Base-by-base conservation (phyloP, 53 echinoderm and acorn worm genomes). In the Arbacia lixula region DNA sequence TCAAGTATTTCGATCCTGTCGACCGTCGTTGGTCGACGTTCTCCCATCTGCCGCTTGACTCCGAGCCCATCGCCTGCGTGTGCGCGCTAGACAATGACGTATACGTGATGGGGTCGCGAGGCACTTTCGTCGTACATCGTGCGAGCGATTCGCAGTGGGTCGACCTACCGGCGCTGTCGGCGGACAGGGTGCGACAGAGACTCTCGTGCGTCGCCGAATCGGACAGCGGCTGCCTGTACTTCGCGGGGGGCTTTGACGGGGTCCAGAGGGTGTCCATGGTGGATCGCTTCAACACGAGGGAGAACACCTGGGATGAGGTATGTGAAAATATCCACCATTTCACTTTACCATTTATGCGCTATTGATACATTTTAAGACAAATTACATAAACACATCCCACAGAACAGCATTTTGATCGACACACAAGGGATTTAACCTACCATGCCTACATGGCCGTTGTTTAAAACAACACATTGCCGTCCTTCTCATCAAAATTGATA, bases 231-330 rank as follows among this genome's bases (percentile, higher is more conserved):
- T 83, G 62, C 42, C 83, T 93, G 1, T 94, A 91, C 40, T 88
- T 89, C 25, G 76, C 89, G 3, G 94, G 94, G 21, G 94, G 94
- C 12, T 94, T 89, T 53, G 94, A 94, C 43, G 94, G 91, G 6
- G 38, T 60, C 14, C 60, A 66, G 39, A 86, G 94, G 53, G 36
- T 94, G 26, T 30, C 86, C n/a, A 83, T 88, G 53, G 94, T 91
- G 51, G 94, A 94, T 29, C 76, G 87, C 27, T 94, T 91, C 53
- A 69, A 91, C 84, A 88, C 91, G 24, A 89, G 32, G 66, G 34
- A 81, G 9, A 81, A 83, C 34, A 71, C 54, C 3, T 87, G 88
- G 88, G 68, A 87, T 32, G 41, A 69, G 71, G 88, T 82, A 35
- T 43, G 82, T 29, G n/a, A n/a, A n/a, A n/a, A n/a, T n/a, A n/a